Evolutionary conservation across 2,888 invertebrate genomes (phyloP).

Genomic region (Pyrgus malvae): DNA sequence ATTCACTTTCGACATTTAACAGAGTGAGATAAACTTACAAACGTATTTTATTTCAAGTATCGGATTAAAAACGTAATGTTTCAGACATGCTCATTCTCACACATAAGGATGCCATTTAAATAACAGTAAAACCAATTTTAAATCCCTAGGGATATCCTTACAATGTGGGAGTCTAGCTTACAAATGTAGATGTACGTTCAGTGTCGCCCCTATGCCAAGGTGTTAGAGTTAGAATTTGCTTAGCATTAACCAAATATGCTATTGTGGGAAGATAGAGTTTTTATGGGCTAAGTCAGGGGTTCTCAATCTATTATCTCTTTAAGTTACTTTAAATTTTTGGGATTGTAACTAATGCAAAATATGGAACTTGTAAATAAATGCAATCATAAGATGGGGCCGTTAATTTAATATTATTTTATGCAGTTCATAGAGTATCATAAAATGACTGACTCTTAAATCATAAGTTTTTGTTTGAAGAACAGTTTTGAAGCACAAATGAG

Average conservation of each 20-base stretch:
- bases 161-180: conserved; percentile 37
- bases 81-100: conserved; percentile 15
- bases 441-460: too few relatives aligned
- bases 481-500: too few relatives aligned
- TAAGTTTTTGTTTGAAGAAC: too few relatives aligned
- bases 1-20: background rate
- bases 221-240: background rate
- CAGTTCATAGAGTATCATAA: too few relatives aligned
- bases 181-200: background rate
- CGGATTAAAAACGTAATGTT: conserved; percentile 5
- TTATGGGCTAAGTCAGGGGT: too few relatives aligned
- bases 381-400: too few relatives aligned
- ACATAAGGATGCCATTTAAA: conserved; percentile 42
- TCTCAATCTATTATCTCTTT: too few relatives aligned
- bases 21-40: background rate
- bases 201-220: background rate
- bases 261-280: conserved; percentile 13
- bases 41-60: background rate
- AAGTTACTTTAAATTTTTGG: too few relatives aligned
- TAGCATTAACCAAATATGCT: background rate
- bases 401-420: too few relatives aligned
- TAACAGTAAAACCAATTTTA: conserved; percentile 38
- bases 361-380: too few relatives aligned
- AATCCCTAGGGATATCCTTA: conserved; percentile 41
- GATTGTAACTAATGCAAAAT: too few relatives aligned